Conservation (phyloP, 2,113 vertebrate species). For the Dipodomys merriami region DNA sequence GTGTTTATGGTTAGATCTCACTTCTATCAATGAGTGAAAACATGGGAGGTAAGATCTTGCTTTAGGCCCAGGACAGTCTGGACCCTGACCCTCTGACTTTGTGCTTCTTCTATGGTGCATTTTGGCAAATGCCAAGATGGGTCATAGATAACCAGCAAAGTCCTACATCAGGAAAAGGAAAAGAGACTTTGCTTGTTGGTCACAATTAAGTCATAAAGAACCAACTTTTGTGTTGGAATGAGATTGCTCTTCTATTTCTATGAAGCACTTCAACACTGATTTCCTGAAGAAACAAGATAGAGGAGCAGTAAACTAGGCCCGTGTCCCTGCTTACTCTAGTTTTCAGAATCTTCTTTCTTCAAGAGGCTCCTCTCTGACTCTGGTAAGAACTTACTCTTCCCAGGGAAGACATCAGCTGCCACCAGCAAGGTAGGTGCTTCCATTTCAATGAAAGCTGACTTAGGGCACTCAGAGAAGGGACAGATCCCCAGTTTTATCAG, state of each 20-base stretch:
- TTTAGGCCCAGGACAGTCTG: too few species aligned
- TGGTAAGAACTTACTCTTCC: background rate
- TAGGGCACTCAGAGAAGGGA: background rate
- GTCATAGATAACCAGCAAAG: background rate
- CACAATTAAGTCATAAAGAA: background rate
- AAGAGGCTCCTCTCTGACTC: background rate
- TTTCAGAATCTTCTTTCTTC: background rate
- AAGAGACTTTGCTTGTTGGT: too few species aligned
- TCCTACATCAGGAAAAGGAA: background rate
- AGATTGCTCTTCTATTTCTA: background rate
- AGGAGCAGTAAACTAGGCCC: background rate
- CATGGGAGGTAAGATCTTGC: too few species aligned
- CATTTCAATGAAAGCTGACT: background rate
- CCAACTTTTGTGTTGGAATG: background rate
- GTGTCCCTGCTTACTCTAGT: background rate
- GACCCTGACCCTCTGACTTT: too few species aligned
- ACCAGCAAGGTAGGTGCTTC: background rate
- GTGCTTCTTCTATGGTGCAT: too few species aligned
- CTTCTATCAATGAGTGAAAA: too few species aligned
- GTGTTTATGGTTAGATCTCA: too few species aligned
- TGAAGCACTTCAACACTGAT: background rate
- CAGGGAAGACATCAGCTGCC: background rate
- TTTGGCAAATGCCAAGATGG: background rate
- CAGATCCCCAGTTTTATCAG: background rate
- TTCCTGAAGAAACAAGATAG: background rate